A percentile compares a stretch with the other conserved stretches of the same genome.
phyloP scores from a whole-genome alignment of 2,888 invertebrate genomes.

The Oscheius myriophilus region DNA sequence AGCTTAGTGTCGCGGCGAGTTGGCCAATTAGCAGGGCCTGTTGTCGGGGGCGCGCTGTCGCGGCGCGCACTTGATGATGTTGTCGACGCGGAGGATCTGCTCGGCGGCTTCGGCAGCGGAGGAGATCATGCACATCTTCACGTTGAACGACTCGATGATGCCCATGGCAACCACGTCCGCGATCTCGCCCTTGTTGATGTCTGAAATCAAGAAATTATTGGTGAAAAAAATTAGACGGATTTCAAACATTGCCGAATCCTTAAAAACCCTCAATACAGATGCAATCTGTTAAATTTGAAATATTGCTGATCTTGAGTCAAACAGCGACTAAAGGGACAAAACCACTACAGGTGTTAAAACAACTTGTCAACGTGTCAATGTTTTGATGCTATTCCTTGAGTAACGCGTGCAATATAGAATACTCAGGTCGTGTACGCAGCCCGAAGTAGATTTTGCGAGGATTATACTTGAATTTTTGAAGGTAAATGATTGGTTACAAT shows the following conservation, averaged over 20 bases:
- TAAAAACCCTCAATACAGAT: too few relatives aligned
- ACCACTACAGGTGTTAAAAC: too few relatives aligned
- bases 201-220: constrained; percentile 72
- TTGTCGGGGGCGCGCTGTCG: constrained; percentile 63
- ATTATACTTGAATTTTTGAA: too few relatives aligned
- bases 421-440: too few relatives aligned
- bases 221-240: not conserved
- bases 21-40: constrained; percentile 61
- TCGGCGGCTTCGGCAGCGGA: constrained; percentile 79
- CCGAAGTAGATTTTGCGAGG: too few relatives aligned
- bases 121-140: constrained; percentile 92
- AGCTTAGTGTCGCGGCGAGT: not conserved
- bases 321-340: too few relatives aligned
- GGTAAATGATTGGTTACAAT: too few relatives aligned
- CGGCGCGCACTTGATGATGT: constrained; percentile 82
- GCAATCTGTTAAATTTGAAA: too few relatives aligned
- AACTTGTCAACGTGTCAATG: too few relatives aligned
- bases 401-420: too few relatives aligned
- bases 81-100: constrained; percentile 97
- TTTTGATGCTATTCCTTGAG: too few relatives aligned
- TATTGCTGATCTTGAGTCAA: too few relatives aligned
- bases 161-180: constrained; percentile 91
- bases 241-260: not conserved
- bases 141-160: constrained; percentile 94
- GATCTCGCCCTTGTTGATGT: constrained; percentile 87